Percentiles rank a stretch among this genome's conserved stretches.
These are phyloP conservation scores for Sinotaia quadrata DNA, from an alignment of 2,888 invertebrate genomes.

Conservation along the genomic window DNA sequence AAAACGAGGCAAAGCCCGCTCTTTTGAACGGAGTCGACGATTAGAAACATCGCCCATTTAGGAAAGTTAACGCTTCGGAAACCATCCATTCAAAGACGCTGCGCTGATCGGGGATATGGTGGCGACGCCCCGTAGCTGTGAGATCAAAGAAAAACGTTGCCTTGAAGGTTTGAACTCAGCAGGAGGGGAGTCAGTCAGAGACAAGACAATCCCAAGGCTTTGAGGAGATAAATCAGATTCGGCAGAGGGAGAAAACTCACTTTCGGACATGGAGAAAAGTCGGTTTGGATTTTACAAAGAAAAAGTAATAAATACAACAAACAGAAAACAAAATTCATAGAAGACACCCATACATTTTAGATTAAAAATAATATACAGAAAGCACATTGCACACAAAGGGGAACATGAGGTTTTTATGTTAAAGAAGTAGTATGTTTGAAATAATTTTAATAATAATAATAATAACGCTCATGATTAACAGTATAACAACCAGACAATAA, in stretches of 20 bases:
- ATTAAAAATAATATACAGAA: too few species aligned
- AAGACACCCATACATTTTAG: too few species aligned
- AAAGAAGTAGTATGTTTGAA: too few species aligned
- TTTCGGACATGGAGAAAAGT: slow-evolving; percentile 19
- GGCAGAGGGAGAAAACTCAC: slow-evolving; percentile 22
- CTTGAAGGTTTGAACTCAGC: slow-evolving; percentile 16
- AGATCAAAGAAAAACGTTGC: slow-evolving; percentile 14
- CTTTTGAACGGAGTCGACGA: slow-evolving; percentile 8
- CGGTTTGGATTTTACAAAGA: too few species aligned
- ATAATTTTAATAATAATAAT: too few species aligned
- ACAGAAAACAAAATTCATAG: too few species aligned
- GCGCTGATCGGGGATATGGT: neutral
- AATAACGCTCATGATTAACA: too few species aligned
- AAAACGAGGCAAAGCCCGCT: slow-evolving; percentile 3
- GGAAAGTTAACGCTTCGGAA: slow-evolving; percentile 27
- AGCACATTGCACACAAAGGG: too few species aligned
- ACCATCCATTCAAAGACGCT: slow-evolving; percentile 15
- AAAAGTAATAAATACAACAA: too few species aligned
- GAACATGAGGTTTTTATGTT: too few species aligned
- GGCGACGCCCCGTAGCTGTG: slow-evolving; percentile 16
- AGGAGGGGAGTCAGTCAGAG: slow-evolving; percentile 20
- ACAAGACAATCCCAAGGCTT: slow-evolving; percentile 15
- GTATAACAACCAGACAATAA: too few species aligned
- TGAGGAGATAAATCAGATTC: slow-evolving; percentile 22
- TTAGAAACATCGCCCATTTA: slow-evolving; percentile 27